Conservation (phyloP, 2,797 vertebrate species). For the Pipistrellus pipistrellus region DNA sequence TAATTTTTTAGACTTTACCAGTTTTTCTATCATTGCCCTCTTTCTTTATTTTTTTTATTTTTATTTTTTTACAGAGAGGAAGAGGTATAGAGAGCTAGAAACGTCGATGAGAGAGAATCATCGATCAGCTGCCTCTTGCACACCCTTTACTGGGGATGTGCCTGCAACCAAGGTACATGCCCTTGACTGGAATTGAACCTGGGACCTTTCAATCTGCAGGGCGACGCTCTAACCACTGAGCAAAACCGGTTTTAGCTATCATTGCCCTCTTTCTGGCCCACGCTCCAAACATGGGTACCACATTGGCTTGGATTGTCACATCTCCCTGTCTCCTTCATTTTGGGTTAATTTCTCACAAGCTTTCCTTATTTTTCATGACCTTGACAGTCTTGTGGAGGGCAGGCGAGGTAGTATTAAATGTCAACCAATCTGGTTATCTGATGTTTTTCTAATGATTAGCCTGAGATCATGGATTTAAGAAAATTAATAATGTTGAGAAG, state of each 20-base stretch:
- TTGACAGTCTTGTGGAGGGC: background rate
- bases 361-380: background rate
- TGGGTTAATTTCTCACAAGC: background rate
- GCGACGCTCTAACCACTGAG: too few relatives aligned
- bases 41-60: too few relatives aligned
- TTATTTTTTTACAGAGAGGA: too few relatives aligned
- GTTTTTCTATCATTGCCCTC: background rate
- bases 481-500: background rate
- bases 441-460: background rate
- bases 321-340: background rate
- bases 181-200: too few relatives aligned
- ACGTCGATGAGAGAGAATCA: too few relatives aligned
- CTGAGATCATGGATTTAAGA: background rate
- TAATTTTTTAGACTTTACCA: background rate
- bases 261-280: background rate
- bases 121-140: background rate
- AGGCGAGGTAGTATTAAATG: background rate
- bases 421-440: background rate
- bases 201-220: too few relatives aligned
- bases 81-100: too few relatives aligned
- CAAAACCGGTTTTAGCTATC: too few relatives aligned
- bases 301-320: background rate
- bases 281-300: too few relatives aligned
- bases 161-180: too few relatives aligned
- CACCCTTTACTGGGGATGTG: too few relatives aligned